These are phyloP conservation scores for Liasis olivaceus DNA, from an alignment of 2,797 vertebrate genomes.

Conservation along the genomic window DNA sequence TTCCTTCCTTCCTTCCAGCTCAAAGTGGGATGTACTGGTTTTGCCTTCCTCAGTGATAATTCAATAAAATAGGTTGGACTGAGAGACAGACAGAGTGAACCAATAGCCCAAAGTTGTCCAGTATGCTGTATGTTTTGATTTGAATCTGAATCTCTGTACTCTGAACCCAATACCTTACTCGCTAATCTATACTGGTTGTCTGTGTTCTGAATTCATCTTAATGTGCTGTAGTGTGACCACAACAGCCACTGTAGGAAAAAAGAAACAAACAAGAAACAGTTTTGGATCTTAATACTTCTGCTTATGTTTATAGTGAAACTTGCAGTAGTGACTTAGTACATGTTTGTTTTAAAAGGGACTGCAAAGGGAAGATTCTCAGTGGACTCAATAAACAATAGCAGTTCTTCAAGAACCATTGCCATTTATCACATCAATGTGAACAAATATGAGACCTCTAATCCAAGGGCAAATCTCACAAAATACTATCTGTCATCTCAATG, in stretches of 20 bases:
- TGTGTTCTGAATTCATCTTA: not conserved
- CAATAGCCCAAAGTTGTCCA: not conserved
- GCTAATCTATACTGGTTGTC: not conserved
- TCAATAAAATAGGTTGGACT: not conserved
- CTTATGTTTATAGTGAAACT: constrained; percentile 50
- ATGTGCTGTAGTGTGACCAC: not conserved
- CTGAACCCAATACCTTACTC: not conserved
- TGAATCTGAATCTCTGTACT: not conserved
- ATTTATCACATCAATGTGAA: constrained; percentile 61
- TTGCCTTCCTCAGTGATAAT: not conserved
- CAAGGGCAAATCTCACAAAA: constrained; percentile 47
- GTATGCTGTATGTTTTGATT: not conserved
- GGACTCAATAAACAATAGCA: constrained; percentile 58
- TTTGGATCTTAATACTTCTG: constrained; percentile 41
- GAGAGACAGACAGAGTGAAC: not conserved
- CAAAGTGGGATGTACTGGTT: not conserved
- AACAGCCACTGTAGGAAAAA: not conserved
- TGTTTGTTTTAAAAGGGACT: constrained; percentile 52
- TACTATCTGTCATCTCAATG: constrained; percentile 52
- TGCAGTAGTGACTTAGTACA: constrained; percentile 39
- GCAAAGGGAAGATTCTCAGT: constrained; percentile 43
- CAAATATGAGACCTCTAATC: constrained; percentile 62
- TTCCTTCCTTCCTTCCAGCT: not conserved
- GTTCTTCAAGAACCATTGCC: constrained; percentile 45
- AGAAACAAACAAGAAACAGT: constrained; percentile 13